phyloP scores from a whole-genome alignment of 2,888 invertebrate genomes.

The Bugulina stolonifera region DNA sequence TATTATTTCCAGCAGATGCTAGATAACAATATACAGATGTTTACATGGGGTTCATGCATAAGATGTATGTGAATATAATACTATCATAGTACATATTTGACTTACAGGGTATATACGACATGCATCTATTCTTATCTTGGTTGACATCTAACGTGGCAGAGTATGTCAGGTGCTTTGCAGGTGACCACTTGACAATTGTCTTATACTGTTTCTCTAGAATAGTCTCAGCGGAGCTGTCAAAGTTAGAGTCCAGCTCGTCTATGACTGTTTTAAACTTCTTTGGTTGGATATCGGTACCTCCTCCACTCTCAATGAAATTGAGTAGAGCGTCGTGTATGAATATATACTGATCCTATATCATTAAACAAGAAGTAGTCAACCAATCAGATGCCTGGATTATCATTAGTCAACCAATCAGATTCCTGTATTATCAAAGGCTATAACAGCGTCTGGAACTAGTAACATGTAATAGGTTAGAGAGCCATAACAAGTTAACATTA shows the following conservation, averaged over 20 bases:
- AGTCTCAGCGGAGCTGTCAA: constrained; percentile 34
- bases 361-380: background rate
- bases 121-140: constrained; percentile 71
- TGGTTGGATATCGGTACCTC: constrained; percentile 61
- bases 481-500: no score
- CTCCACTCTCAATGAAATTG: constrained; percentile 74
- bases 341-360: constrained; percentile 80
- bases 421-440: no score
- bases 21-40: no score
- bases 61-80: background rate
- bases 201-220: constrained; percentile 68
- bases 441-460: no score
- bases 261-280: constrained; percentile 61
- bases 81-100: no score
- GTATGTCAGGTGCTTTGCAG: background rate
- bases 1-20: no score
- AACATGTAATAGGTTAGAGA: no score
- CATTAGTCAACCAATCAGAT: no score
- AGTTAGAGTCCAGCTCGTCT: constrained; percentile 36
- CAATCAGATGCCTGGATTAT: no score
- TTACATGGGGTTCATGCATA: no score
- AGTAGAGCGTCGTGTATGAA: constrained; percentile 93
- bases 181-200: constrained; percentile 54
- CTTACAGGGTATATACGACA: constrained; percentile 40
- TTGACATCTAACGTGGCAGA: constrained; percentile 58